phyloP scores from a whole-genome alignment of 1,140 invertebrate species.

The Eurosta solidaginis region DNA sequence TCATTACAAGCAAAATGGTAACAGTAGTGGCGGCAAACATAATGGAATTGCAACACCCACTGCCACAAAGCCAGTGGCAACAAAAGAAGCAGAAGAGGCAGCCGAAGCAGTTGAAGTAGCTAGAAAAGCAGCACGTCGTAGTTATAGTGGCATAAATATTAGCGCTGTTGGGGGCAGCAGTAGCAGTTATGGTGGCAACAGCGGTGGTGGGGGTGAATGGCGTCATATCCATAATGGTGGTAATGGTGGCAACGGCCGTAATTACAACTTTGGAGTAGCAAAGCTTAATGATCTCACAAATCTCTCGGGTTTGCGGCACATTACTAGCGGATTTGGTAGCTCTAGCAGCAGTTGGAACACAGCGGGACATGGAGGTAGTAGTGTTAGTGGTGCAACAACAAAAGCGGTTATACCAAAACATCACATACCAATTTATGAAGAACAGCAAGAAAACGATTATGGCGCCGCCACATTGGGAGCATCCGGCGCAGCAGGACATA shows the following conservation, averaged over 20 bases:
- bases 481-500: slow-evolving; percentile 15
- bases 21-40: neutral
- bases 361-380: neutral
- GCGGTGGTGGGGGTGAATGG: slow-evolving; percentile 24
- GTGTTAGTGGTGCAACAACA: slow-evolving; percentile 41
- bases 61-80: neutral
- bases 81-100: neutral
- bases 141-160: slow-evolving; percentile 10
- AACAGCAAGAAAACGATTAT: slow-evolving; percentile 53
- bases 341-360: neutral
- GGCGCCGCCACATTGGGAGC: slow-evolving; percentile 10
- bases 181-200: neutral
- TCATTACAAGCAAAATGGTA: neutral
- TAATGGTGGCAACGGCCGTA: neutral
- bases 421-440: slow-evolving; percentile 57
- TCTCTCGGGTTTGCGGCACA: slow-evolving; percentile 52
- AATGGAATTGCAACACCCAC: slow-evolving; percentile 4
- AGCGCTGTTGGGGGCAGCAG: too few relatives aligned
- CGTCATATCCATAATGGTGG: slow-evolving; percentile 31
- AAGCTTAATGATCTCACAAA: slow-evolving; percentile 53
- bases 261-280: slow-evolving; percentile 33
- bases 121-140: slow-evolving; percentile 8
- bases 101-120: neutral
- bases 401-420: slow-evolving; percentile 45
- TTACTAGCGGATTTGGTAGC: slow-evolving; percentile 50